These are phyloP conservation scores for Cygnus buccinator DNA, from an alignment of 2,113 vertebrate genomes.

Conservation along the genomic window DNA sequence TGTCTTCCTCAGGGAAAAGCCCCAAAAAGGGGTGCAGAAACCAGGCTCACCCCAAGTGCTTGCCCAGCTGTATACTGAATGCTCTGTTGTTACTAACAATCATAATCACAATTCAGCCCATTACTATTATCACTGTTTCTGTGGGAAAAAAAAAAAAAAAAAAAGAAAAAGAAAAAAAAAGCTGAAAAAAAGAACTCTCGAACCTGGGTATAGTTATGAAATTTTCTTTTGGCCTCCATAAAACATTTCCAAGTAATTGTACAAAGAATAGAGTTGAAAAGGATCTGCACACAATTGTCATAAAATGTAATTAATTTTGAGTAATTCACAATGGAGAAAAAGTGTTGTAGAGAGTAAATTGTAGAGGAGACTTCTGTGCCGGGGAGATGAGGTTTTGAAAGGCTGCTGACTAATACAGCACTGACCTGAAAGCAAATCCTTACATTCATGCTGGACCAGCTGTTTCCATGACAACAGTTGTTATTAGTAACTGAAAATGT, in stretches of 20 bases:
- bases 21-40: not conserved
- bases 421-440: constrained; percentile 81
- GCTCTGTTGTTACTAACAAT: not conserved
- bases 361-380: constrained; percentile 57
- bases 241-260: constrained; percentile 55
- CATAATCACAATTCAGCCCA: not conserved
- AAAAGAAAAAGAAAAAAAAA: not conserved
- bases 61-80: not conserved
- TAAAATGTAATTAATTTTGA: constrained; percentile 71
- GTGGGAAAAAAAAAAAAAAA: too few relatives aligned
- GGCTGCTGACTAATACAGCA: constrained; percentile 79
- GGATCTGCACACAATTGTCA: constrained; percentile 36
- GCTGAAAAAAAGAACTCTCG: not conserved
- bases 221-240: not conserved
- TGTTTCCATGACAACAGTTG: constrained; percentile 80
- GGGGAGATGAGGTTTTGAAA: constrained; percentile 71
- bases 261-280: constrained; percentile 21
- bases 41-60: not conserved
- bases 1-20: not conserved
- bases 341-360: constrained; percentile 66
- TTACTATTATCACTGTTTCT: not conserved
- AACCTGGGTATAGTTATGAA: not conserved
- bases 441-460: constrained; percentile 76
- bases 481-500: constrained; percentile 81
- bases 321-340: constrained; percentile 61